Evolutionary conservation across 2,888 invertebrate genomes (phyloP).

Genomic region (Theodoxus fluviatilis): DNA sequence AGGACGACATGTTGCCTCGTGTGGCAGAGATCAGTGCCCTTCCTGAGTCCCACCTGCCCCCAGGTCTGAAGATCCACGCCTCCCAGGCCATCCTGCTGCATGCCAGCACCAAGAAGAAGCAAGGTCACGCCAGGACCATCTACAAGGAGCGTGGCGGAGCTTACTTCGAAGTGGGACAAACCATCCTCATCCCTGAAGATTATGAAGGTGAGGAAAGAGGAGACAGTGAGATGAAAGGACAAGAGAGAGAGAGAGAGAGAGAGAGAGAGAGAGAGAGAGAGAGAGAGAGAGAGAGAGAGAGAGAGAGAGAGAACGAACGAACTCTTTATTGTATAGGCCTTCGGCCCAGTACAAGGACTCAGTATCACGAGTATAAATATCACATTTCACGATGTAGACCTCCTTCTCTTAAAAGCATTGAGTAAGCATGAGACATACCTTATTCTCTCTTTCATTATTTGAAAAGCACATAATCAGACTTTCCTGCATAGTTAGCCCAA

Average conservation of each 20-base stretch:
- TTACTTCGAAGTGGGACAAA: slow-evolving; percentile 54
- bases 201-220: slow-evolving; percentile 34
- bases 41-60: slow-evolving; percentile 24
- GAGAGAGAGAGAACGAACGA: no score
- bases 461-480: no score
- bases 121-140: slow-evolving; percentile 48
- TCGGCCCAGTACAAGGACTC: no score
- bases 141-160: slow-evolving; percentile 47
- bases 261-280: no score
- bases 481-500: no score
- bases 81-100: slow-evolving; percentile 45
- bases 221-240: neutral
- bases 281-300: no score
- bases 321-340: no score
- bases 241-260: neutral
- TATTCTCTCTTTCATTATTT: no score
- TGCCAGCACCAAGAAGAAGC: slow-evolving; percentile 35
- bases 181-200: slow-evolving; percentile 46
- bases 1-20: slow-evolving; percentile 35
- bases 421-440: no score
- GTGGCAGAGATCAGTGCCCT: slow-evolving; percentile 29
- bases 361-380: no score
- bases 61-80: slow-evolving; percentile 46
- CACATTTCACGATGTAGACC: no score
- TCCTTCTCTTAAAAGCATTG: no score